Conservation (phyloP, 2,113 vertebrate species). For the Cyanoderma ruficeps region DNA sequence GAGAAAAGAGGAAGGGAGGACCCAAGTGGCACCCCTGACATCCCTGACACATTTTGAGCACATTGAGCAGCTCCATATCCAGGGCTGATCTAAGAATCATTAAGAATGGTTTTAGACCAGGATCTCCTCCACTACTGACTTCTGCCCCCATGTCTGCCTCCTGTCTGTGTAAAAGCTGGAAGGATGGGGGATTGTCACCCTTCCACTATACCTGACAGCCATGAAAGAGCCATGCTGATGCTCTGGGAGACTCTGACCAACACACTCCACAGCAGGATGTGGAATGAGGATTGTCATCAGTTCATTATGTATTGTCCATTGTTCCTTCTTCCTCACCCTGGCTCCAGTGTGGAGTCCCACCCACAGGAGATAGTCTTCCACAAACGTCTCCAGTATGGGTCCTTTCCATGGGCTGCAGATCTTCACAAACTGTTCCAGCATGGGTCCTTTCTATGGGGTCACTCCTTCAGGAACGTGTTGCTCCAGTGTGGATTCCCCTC, state of each 20-base stretch:
- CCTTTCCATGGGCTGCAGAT: not conserved
- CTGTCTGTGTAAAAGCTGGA: not conserved
- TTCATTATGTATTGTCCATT: not conserved
- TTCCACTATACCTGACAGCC: not conserved
- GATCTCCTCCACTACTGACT: not conserved
- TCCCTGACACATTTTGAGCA: not conserved
- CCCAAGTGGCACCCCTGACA: not conserved
- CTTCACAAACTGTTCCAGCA: not conserved
- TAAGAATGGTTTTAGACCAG: not conserved
- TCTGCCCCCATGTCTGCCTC: not conserved
- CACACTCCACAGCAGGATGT: not conserved
- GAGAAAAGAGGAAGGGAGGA: not conserved
- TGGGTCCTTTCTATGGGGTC: not conserved
- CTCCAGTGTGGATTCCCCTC: not conserved
- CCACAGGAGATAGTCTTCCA: not conserved
- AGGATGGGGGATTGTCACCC: not conserved
- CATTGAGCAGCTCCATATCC: not conserved
- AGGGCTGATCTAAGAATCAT: not conserved
- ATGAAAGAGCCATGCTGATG: not conserved
- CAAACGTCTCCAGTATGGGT: not conserved
- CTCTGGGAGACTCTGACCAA: not conserved
- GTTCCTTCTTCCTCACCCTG: not conserved
- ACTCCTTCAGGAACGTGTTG: not conserved
- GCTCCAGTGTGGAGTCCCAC: not conserved
- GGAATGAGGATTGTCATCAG: not conserved